Evolutionary conservation across 2,113 vertebrate genomes (phyloP), one percentile per base, ranked within the genome.

Genomic region (Oryzias javanicus): DNA sequence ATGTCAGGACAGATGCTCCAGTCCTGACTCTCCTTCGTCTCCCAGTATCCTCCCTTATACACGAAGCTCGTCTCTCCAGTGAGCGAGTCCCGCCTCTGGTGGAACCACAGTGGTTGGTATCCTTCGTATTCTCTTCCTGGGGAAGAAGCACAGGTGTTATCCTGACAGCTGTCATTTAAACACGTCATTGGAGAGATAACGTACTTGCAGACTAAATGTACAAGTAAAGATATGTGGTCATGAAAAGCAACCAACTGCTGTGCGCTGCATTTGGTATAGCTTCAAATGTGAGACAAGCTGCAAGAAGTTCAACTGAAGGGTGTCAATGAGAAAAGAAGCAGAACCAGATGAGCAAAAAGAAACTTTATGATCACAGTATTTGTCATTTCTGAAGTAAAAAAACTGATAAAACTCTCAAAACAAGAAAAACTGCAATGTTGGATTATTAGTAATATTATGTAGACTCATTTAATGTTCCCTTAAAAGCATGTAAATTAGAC

Each of bases 11-110:
- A 98, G 67, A 71, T 53, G 15, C 81, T 92, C 97, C 97, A 99
- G 90, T 98, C 93, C 80, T 94, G 93, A 65, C 65, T 91, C 27
- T 98, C 96, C 88, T 98, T 98, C 58, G 93, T 76, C 82, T 99
- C 97, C 97, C 97, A 98, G 91, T 99, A 99, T 61, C 96, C 95
- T 0, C 97, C 97, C 80, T 94, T 97, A 85, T 99, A 99, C 66
- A 95, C 74, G 24, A 91, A 99, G 84, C 86, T 91, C 3, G 87
- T 93, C 86, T 99, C 96, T 64, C 95, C 94, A 0, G 95, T 98
- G 68, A 93, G 2, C 0, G 94, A 88, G 60, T 98, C 92, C 63
- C 90, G 91, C 86, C 91, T 94, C 88, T 94, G 92, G 80, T 98
- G 94, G 42, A 99, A 99, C 97, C 97, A 99, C 83, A 95, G 76